Evolutionary conservation across 2,888 invertebrate species (phyloP), one percentile per base, ranked within the genome.

Genomic region (Aleiodes alternator): DNA sequence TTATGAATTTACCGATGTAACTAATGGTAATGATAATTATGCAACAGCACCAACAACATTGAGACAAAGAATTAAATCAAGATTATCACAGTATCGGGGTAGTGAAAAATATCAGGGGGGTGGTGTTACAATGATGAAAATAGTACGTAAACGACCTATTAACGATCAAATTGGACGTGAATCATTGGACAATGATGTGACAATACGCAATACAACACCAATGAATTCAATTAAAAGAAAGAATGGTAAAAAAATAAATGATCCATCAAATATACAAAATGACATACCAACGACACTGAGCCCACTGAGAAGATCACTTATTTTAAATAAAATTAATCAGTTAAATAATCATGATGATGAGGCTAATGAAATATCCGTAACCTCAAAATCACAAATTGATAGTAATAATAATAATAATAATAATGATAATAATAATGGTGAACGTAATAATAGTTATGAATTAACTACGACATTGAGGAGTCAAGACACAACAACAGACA

Each of bases 261-360:
- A 29, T 51, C 48, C 66, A 73, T 50, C 38, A 11, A 56, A 23
- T 16, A 74, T 16, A 23, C 56, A 34, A 8, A 12, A 50, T 16
- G 38, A 72, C n/a, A n/a, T 68, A 0, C 66, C 76, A 6, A 72
- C 73, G 3, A 76, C 79, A 7, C 48, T 69, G 0, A 73, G 74
- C 38, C 76, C 76, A 31, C n/a, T 51, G 3, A 56, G 59, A 51
- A 50, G 76, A 14, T 72, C 76, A n/a, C 56, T 34, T 11, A 72
- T 76, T 51, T 61, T 56, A 64, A 76, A 12, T 73, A 77, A 66
- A 71, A 29, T 76, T 7, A 73, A 71, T 55, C 73, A 75, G 11
- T 70, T 76, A 8, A 73, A 69, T 48, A 51, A 76, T 70, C 69
- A 76, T 9, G 79, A 81, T 6, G 80, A 77, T 16, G 81, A 81